Evolutionary conservation across 2,888 invertebrate species (phyloP).

Genomic region (Fabriciana adippe): DNA sequence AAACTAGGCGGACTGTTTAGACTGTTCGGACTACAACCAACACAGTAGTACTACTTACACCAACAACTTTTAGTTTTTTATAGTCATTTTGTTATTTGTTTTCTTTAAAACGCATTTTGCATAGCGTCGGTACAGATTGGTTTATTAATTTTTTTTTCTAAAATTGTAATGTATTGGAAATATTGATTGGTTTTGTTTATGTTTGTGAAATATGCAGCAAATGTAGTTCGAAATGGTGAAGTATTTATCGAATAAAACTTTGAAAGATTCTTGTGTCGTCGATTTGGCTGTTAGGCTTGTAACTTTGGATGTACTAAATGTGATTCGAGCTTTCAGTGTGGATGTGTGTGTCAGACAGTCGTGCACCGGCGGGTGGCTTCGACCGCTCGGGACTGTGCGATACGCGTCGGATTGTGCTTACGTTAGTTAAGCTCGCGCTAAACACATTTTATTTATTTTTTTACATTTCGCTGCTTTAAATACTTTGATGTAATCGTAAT

Average conservation of each 20-base stretch:
- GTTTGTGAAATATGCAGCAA: too few species aligned
- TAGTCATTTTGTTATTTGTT: too few species aligned
- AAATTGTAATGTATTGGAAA: background rate
- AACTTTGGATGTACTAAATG: conserved; percentile 20
- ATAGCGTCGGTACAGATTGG: too few species aligned
- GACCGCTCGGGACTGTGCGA: conserved; percentile 2
- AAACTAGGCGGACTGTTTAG: background rate
- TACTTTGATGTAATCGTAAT: conserved; percentile 2
- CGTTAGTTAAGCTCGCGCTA: conserved; percentile 55
- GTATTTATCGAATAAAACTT: conserved; percentile 18
- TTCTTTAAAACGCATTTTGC: too few species aligned
- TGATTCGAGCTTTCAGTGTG: conserved; percentile 31
- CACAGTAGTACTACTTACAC: too few species aligned
- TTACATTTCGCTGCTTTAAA: conserved; percentile 13
- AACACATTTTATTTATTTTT: conserved; percentile 46
- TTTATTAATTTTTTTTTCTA: too few species aligned
- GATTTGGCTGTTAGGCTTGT: conserved; percentile 33
- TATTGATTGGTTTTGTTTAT: background rate
- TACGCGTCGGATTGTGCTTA: conserved; percentile 29
- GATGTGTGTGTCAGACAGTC: conserved; percentile 14
- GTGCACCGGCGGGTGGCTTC: too few species aligned
- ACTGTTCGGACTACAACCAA: background rate
- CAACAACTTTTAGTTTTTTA: too few species aligned
- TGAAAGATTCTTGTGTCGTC: conserved; percentile 24
- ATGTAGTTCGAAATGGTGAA: conserved; percentile 24